phyloP scores from a whole-genome alignment of 2,797 vertebrate species.

The Rhinophrynus dorsalis region DNA sequence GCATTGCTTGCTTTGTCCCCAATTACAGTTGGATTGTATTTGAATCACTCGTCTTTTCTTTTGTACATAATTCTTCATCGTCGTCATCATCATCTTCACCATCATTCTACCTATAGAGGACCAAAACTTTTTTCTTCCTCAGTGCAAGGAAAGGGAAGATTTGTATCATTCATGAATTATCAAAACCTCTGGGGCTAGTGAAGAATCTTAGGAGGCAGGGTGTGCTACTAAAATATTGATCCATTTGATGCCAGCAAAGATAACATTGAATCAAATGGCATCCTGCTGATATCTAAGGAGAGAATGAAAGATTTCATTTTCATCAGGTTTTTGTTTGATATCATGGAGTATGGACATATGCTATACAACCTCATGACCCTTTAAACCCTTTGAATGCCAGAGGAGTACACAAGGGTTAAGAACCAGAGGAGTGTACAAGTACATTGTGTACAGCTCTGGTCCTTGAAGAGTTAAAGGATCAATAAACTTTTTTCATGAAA shows the following conservation, averaged over 20 bases:
- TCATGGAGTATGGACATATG: not conserved
- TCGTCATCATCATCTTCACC: too few species aligned
- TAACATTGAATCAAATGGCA: conserved; percentile 19
- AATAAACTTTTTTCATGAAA: too few species aligned
- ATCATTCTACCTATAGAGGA: not conserved
- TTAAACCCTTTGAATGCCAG: too few species aligned
- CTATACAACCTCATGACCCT: not conserved
- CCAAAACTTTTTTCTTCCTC: conserved; percentile 7
- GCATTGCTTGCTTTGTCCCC: too few species aligned
- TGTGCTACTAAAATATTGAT: conserved; percentile 26
- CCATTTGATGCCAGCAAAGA: conserved; percentile 31
- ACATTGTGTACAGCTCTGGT: too few species aligned
- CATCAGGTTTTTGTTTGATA: not conserved
- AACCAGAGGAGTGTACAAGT: too few species aligned
- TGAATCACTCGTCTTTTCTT: too few species aligned
- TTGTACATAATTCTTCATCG: too few species aligned
- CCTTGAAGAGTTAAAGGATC: too few species aligned
- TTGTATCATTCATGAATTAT: conserved; percentile 36
- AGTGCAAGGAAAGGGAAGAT: conserved; percentile 11
- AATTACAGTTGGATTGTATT: too few species aligned
- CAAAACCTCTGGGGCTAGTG: conserved; percentile 11
- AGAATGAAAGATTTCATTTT: not conserved
- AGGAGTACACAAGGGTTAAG: too few species aligned
- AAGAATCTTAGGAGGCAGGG: conserved; percentile 3
- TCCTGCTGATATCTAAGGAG: conserved; percentile 14